Evolutionary conservation across 2,888 invertebrate species (phyloP), one percentile per base, ranked within the genome.

Genomic region (Agrypnus murinus): DNA sequence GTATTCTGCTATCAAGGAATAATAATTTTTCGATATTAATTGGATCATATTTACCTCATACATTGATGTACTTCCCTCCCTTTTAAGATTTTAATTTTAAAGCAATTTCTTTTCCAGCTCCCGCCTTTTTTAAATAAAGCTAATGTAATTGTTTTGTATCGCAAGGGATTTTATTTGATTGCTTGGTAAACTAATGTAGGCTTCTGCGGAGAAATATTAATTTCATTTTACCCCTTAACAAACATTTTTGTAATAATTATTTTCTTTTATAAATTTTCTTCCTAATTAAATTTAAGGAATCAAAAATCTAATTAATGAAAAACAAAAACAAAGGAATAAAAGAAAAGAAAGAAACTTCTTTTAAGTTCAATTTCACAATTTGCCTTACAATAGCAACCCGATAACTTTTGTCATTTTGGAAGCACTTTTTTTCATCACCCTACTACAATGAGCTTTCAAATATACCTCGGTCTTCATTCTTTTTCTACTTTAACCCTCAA

Each of bases 121-220:
- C 48, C 8, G 17, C 45, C 45, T 19, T 48, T 48, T n/a, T 48
- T 25, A 48, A 48, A 19, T 31, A 31, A 7, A 31, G 50, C 19
- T 50, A 50, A 31, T 31, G 50, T 50, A 50, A 50, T 50, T 50
- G 50, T 50, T 50, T 19, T 25, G n/a, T 25, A 8, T 32, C 8
- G 31, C 25, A 19, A 6, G 25, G 31, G 31, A 50, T 50, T 31
- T 50, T 19, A 50, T 50, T 50, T 50, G 31, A 50, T 31, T 50
- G 12, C 50, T 12, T 3, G 25, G 25, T 46, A 25, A 46, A 46
- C 25, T 46, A 17, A 25, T 10, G 15, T 10, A 5, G 46, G 25
- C 1, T 46, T 19, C 10, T 46, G 1, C 9, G 25, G 17, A 46
- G 3, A 1, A 43, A 1, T 15, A 25, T 43, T 43, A 19, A 19